phyloP scores from a whole-genome alignment of 53 echinoderm and acorn worm genomes.

The Luidia sarsii region DNA sequence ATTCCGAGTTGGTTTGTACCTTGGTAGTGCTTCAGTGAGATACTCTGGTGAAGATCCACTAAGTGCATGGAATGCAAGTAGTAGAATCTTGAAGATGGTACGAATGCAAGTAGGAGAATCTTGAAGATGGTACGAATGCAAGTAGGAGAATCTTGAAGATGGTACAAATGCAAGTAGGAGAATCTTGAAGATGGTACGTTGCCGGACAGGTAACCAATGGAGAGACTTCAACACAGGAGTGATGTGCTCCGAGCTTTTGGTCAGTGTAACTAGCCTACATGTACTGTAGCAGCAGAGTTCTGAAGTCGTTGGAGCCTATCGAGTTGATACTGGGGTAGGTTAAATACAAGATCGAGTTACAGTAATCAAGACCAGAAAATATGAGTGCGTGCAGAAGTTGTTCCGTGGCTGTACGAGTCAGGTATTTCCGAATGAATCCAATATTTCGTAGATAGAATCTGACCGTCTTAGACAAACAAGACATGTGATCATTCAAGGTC shows the following conservation, averaged over 20 bases:
- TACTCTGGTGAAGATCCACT: slow-evolving; percentile 1
- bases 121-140: slow-evolving; percentile 17
- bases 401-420: slow-evolving; percentile 23
- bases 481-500: slow-evolving; percentile 45
- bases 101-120: slow-evolving; percentile 11
- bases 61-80: slow-evolving; percentile 10
- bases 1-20: slow-evolving; percentile 3
- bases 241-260: slow-evolving; percentile 11
- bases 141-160: slow-evolving; percentile 20
- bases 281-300: neutral
- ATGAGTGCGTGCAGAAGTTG: slow-evolving; percentile 14
- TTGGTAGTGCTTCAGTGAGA: slow-evolving; percentile 1
- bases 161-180: slow-evolving; percentile 3
- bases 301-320: slow-evolving; percentile 9
- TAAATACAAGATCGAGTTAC: slow-evolving; percentile 11
- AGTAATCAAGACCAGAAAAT: slow-evolving; percentile 18
- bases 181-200: slow-evolving; percentile 9
- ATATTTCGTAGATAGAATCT: slow-evolving; percentile 14
- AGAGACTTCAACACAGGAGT: slow-evolving; percentile 6
- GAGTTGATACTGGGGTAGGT: slow-evolving; percentile 12
- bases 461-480: slow-evolving; percentile 7
- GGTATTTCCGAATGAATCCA: neutral
- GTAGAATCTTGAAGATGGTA: slow-evolving; percentile 13
- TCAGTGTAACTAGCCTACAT: slow-evolving; percentile 9
- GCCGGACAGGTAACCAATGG: slow-evolving; percentile 8